A percentile compares a stretch with the other conserved stretches of the same genome.
Conservation (phyloP, 2,888 invertebrate species). For the Cephus spinipes region DNA sequence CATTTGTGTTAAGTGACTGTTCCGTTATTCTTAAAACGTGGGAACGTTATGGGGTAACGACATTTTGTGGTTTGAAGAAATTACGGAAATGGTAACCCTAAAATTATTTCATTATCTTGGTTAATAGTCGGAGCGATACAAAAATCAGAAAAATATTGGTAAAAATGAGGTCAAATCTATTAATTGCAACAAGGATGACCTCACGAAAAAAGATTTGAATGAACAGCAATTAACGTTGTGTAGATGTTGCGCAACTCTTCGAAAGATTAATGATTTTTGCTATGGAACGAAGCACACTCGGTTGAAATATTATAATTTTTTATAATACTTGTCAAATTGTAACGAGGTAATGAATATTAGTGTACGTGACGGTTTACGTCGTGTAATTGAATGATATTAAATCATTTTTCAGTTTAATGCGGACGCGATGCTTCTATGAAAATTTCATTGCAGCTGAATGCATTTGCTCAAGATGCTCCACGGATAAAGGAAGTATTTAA, state of each 20-base stretch:
- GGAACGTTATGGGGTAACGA: background rate
- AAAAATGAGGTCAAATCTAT: background rate
- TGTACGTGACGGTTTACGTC: background rate
- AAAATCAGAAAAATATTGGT: background rate
- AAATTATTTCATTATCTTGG: background rate
- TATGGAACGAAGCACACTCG: background rate
- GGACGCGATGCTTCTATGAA: background rate
- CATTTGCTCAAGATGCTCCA: background rate
- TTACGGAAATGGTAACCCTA: background rate
- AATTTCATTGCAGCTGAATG: background rate
- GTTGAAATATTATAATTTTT: background rate
- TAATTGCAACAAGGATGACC: no score
- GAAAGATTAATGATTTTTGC: background rate
- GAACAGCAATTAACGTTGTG: background rate
- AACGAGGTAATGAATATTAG: background rate
- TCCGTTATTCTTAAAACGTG: background rate
- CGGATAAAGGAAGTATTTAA: background rate
- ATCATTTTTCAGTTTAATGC: background rate
- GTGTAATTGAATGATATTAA: background rate
- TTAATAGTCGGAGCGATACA: background rate
- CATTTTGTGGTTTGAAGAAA: background rate
- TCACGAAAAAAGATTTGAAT: background rate
- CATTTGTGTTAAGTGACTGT: background rate
- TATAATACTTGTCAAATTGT: background rate
- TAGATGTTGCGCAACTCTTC: background rate